phyloP scores from a whole-genome alignment of 2,888 invertebrate species.

The Phyllotreta cruciferae region DNA sequence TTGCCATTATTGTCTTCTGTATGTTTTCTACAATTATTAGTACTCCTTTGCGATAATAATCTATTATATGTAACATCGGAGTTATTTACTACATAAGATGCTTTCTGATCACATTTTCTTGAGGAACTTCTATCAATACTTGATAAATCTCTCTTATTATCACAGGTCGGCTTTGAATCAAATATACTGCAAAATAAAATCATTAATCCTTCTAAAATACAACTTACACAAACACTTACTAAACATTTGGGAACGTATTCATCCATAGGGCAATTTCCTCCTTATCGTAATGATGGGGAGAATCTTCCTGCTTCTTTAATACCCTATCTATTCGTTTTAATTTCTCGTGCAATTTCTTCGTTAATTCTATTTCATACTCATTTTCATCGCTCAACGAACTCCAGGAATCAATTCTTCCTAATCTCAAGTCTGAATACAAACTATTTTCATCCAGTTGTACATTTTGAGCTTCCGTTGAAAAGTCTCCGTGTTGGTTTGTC shows the following conservation, averaged over 20 bases:
- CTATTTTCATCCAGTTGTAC: background rate
- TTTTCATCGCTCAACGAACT: constrained; percentile 63
- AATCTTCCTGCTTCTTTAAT: constrained; percentile 64
- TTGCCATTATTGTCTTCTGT: constrained; percentile 16
- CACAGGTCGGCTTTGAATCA: constrained; percentile 8
- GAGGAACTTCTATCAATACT: background rate
- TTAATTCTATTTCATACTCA: constrained; percentile 64
- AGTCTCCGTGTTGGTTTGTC: too few species aligned
- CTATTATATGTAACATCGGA: constrained; percentile 42
- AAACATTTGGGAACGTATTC: constrained; percentile 65
- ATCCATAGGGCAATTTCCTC: constrained; percentile 69
- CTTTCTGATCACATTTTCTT: constrained; percentile 24
- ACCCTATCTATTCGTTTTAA: constrained; percentile 67
- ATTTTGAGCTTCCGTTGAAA: too few species aligned
- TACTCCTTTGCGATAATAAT: constrained; percentile 35
- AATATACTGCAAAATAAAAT: constrained; percentile 31
- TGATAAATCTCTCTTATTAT: constrained; percentile 1
- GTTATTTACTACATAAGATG: constrained; percentile 43
- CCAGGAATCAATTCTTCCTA: constrained; percentile 50
- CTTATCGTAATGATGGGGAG: constrained; percentile 61
- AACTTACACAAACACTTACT: constrained; percentile 53
- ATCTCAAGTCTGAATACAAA: constrained; percentile 4
- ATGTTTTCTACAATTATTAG: constrained; percentile 22
- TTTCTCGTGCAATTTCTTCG: constrained; percentile 63
- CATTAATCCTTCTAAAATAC: background rate